These are phyloP conservation scores for Pseudonaja textilis DNA, from an alignment of 2,113 vertebrate species.

Conservation along the genomic window DNA sequence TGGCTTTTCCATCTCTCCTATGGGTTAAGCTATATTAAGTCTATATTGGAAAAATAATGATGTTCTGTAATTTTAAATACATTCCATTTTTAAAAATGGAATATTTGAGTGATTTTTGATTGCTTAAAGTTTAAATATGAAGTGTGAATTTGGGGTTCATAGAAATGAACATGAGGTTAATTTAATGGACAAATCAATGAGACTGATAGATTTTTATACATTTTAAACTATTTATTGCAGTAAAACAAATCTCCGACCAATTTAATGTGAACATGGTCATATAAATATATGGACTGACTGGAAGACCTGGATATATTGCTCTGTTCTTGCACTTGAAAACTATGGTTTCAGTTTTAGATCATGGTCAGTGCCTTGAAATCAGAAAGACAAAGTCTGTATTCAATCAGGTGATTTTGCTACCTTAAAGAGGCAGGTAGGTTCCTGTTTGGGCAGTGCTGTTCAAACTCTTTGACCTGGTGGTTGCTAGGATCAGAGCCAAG, in stretches of 20 bases:
- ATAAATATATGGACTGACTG: background rate
- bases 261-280: background rate
- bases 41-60: background rate
- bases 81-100: background rate
- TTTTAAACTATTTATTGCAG: background rate
- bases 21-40: background rate
- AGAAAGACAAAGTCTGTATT: background rate
- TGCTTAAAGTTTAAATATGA: background rate
- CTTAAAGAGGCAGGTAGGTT: conserved; percentile 25
- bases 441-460: conserved; percentile 19
- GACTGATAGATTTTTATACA: background rate
- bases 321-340: background rate
- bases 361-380: background rate
- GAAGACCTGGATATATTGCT: background rate
- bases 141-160: background rate
- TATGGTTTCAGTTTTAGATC: background rate
- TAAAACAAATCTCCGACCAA: background rate
- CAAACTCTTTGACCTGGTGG: conserved; percentile 1
- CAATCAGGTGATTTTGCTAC: background rate
- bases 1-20: background rate
- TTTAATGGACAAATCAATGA: background rate
- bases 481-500: conserved; percentile 19
- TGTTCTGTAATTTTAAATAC: background rate
- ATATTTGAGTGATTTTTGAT: background rate
- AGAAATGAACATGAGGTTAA: background rate